Percentiles rank a stretch among this genome's conserved stretches.
Evolutionary conservation across 2,888 invertebrate species (phyloP).

Genomic region (Tetragonula carbonaria): DNA sequence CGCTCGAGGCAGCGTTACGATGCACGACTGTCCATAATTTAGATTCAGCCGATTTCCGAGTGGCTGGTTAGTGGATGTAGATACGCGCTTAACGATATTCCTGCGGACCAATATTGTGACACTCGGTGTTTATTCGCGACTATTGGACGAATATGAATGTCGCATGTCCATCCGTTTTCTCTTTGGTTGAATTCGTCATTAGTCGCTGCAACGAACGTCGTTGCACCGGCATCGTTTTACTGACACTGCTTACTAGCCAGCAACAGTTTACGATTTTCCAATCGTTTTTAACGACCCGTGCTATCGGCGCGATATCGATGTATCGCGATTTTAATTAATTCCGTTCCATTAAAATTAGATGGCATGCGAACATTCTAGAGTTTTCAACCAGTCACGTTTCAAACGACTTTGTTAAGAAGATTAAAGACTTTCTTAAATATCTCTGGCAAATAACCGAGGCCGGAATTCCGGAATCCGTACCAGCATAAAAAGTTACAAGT

Average conservation of each 20-base stretch:
- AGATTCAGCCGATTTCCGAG: slow-evolving; percentile 30
- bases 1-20: slow-evolving; percentile 24
- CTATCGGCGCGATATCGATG: not conserved
- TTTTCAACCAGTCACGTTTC: too few relatives aligned
- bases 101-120: slow-evolving; percentile 45
- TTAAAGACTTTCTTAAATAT: not conserved
- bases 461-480: not conserved
- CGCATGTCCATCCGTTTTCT: slow-evolving; percentile 18
- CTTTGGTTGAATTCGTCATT: slow-evolving; percentile 13
- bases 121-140: slow-evolving; percentile 51
- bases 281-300: not conserved
- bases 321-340: slow-evolving; percentile 39
- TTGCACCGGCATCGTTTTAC: not conserved
- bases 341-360: not conserved
- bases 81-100: slow-evolving; percentile 33
- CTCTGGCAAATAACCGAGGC: not conserved
- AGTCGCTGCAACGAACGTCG: slow-evolving; percentile 10
- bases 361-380: not conserved
- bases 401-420: not conserved
- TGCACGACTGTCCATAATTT: slow-evolving; percentile 14
- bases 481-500: slow-evolving; percentile 8
- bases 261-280: not conserved
- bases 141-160: slow-evolving; percentile 41
- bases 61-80: slow-evolving; percentile 20
- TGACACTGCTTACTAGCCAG: slow-evolving; percentile 4